Conservation (phyloP, 2,888 invertebrate species). For the Folsomia manolachei region DNA sequence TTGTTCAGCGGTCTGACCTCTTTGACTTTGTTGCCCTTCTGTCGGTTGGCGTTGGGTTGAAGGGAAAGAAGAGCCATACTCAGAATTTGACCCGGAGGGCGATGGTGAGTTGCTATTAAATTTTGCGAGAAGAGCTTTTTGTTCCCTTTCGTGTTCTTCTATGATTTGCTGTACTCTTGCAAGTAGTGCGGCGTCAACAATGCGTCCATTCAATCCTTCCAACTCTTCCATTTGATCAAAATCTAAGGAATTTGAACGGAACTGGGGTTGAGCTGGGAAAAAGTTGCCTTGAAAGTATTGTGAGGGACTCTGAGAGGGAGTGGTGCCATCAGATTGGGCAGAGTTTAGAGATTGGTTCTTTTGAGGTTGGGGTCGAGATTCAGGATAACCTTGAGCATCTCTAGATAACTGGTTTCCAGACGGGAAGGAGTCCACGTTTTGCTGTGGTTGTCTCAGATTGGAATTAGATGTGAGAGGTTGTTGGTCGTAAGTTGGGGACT, state of each 20-base stretch:
- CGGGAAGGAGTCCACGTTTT: background rate
- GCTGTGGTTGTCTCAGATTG: background rate
- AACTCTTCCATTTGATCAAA: constrained; percentile 23
- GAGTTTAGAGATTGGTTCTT: background rate
- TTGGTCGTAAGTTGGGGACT: background rate
- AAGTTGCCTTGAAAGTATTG: background rate
- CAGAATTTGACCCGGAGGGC: background rate
- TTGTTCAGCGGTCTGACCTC: background rate
- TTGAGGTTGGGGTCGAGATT: background rate
- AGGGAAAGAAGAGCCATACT: background rate
- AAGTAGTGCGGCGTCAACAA: constrained; percentile 47
- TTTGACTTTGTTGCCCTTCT: background rate
- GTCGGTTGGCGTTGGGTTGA: background rate
- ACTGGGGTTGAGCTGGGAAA: background rate
- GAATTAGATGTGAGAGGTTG: background rate
- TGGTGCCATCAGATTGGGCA: background rate
- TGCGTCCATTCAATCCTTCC: constrained; percentile 44
- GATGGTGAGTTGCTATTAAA: background rate
- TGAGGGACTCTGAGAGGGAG: background rate
- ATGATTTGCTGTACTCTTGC: constrained; percentile 49
- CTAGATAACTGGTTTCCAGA: background rate
- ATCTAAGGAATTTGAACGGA: background rate
- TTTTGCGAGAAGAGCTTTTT: constrained; percentile 31
- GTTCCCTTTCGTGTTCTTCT: constrained; percentile 47
- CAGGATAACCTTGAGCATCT: background rate